Conservation (phyloP, 2,113 vertebrate genomes). For the Macroglossus sobrinus region DNA sequence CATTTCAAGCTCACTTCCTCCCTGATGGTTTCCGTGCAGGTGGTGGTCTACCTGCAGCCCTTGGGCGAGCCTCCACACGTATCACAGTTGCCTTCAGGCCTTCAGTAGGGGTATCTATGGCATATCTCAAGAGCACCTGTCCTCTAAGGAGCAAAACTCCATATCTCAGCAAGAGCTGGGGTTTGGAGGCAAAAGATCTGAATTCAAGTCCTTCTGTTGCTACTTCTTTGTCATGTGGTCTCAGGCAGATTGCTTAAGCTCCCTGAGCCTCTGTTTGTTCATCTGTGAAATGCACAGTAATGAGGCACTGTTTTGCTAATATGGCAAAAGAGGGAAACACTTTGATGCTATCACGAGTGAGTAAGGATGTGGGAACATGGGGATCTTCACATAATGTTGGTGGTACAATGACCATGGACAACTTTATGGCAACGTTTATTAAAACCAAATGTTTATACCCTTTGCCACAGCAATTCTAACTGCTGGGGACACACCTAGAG, state of each 20-base stretch:
- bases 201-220: neutral
- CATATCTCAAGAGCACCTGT: neutral
- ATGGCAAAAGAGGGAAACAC: neutral
- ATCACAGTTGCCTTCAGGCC: neutral
- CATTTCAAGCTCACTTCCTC: neutral
- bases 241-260: neutral
- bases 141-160: neutral
- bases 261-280: neutral
- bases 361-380: neutral
- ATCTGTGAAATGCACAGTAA: neutral
- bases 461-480: neutral
- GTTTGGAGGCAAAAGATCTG: neutral
- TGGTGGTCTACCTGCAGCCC: neutral
- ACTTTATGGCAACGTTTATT: neutral
- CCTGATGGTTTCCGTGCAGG: neutral
- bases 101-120: accelerated
- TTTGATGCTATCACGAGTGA: neutral
- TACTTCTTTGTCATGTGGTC: neutral
- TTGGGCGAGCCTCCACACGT: accelerated
- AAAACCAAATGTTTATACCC: neutral
- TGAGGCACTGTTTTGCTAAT: neutral
- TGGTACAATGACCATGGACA: accelerated
- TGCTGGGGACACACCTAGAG: neutral
- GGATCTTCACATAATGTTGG: neutral
- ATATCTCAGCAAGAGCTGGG: neutral